Evolutionary conservation across 2,797 vertebrate genomes (phyloP).

Genomic region (Furcifer pardalis): DNA sequence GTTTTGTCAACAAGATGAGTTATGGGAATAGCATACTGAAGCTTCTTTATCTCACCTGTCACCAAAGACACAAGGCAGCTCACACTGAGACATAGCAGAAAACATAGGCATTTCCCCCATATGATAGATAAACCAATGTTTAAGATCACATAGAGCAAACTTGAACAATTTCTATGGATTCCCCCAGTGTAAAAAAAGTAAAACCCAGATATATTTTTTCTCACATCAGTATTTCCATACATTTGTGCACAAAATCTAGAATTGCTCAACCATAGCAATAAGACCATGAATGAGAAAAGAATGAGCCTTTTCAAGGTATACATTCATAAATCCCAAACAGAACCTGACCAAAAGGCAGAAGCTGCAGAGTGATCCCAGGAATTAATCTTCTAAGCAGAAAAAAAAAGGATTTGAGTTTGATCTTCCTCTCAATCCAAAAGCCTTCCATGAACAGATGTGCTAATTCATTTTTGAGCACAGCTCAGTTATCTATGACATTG

Average conservation of each 20-base stretch:
- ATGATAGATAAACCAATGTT: background rate
- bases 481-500: no score
- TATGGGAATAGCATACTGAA: background rate
- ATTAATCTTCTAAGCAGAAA: background rate
- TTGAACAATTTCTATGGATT: background rate
- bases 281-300: background rate
- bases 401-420: background rate
- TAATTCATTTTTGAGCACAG: no score
- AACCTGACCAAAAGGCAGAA: constrained; percentile 1
- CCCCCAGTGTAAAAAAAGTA: background rate
- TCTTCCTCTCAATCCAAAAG: background rate
- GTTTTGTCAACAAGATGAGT: background rate
- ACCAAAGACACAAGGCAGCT: background rate
- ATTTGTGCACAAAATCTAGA: background rate
- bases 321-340: background rate
- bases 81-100: background rate
- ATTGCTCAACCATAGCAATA: background rate
- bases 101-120: background rate
- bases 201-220: background rate
- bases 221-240: background rate
- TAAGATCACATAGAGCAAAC: background rate
- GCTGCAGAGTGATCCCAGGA: background rate
- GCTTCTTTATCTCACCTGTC: background rate
- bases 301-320: background rate
- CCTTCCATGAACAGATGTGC: background rate